Evolutionary conservation across 1,140 invertebrate species (phyloP).

Genomic region (Drosophila neocordata): DNA sequence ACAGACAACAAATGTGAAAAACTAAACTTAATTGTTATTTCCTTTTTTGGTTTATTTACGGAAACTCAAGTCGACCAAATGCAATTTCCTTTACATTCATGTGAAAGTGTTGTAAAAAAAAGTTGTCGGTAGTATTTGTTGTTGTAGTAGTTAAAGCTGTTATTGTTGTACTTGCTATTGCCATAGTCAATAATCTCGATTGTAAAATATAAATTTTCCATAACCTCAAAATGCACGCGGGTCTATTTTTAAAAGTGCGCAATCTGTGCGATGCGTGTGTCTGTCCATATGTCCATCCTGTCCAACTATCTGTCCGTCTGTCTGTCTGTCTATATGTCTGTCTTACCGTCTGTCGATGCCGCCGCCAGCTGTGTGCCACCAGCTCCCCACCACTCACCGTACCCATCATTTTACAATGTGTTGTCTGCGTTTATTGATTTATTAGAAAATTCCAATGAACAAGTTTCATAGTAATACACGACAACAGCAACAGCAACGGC

Average conservation of each 20-base stretch:
- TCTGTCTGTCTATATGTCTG: conserved; percentile 37
- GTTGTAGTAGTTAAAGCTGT: not conserved
- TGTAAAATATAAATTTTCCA: conserved; percentile 64
- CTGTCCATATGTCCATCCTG: conserved; percentile 12
- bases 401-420: conserved; percentile 49
- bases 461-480: conserved; percentile 75
- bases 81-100: conserved; percentile 23
- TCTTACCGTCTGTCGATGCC: conserved; percentile 10
- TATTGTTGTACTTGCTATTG: conserved; percentile 29
- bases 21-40: conserved; percentile 47
- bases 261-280: conserved; percentile 64
- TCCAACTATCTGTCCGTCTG: conserved; percentile 15
- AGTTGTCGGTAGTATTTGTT: conserved; percentile 38
- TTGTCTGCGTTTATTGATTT: conserved; percentile 81
- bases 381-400: conserved; percentile 8
- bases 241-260: conserved; percentile 74
- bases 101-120: conserved; percentile 10
- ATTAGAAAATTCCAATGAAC: conserved; percentile 81
- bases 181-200: conserved; percentile 46
- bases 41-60: conserved; percentile 45
- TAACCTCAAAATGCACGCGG: conserved; percentile 64
- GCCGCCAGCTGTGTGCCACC: conserved; percentile 73
- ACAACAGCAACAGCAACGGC: conserved; percentile 27
- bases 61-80: conserved; percentile 52
- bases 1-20: not conserved